Base-by-base conservation (phyloP, 2,888 invertebrate species). In the Fragum fragum region DNA sequence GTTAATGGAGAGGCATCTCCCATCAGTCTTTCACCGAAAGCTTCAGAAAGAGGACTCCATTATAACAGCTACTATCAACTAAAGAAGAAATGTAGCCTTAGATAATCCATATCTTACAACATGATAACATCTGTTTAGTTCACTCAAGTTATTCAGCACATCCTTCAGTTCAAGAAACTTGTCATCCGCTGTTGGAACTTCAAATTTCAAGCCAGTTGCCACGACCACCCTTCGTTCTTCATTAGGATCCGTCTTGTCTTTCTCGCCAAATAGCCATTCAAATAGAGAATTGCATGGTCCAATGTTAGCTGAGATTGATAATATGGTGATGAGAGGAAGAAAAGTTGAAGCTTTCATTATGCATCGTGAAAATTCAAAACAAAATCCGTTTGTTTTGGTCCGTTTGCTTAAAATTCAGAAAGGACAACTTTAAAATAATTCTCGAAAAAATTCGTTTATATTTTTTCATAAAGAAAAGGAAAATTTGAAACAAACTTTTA, bases 91-190 rank as follows among this genome's bases (percentile, higher is more conserved):
- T n/a, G n/a, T n/a, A n/a, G n/a, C n/a, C n/a, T n/a, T n/a, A n/a
- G n/a, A n/a, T n/a, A n/a, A n/a, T n/a, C n/a, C n/a, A 14, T n/a
- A 47, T 47, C 79, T 87, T 82, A 96, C 96, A 91, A 95, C 95
- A 87, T 96, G 96, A 90, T 96, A 96, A 92, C 96, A 96, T 14
- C 95, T 95, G 93, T 96, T 96, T 70, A 96, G 92, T 1, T 96
- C 95, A 0, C 95, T 95, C 0, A 96, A 95, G 81, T 96, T 93
- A 73, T 96, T 95, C 16, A 96, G 95, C 69, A 96, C 95, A 91
- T 96, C 95, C 29, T 96, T 96, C 92, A 96, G 96, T 71, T 95
- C 95, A n/a, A 96, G 94, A 89, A 96, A 96, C 86, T 96, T 96
- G 87, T 96, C 96, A 90, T 96, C 96, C 0, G 94, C 91, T 23